Base-by-base conservation (phyloP, 2,888 invertebrate species). In the Notocelia uddmanniana region DNA sequence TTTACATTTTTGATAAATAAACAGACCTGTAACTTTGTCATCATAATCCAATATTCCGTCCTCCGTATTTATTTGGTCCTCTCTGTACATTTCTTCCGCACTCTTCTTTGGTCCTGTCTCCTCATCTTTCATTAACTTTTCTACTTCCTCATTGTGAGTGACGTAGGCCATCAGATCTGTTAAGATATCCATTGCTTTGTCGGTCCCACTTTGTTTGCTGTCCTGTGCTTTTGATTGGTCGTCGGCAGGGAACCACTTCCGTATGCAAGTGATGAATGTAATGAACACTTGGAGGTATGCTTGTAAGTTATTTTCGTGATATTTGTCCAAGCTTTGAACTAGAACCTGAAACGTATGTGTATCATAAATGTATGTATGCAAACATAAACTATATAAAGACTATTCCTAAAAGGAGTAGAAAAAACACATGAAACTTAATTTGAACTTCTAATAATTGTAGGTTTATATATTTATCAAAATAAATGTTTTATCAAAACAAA, bases 271-370 rank as follows among this genome's bases (percentile, higher is more conserved):
- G 0, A 96, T 86, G 83, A 97, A 97, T 0, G 96, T 95, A 75
- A 95, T 92, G 81, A 97, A 97, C 3, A 97, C 95, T 85, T 95
- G 95, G 57, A 97, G 85, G 82, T 96, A 97, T 0, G 95, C 94
- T 71, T 90, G 86, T 0, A 95, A 86, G 80, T 96, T 94, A 18
- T 89, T 90, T 76, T 95, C 94, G 82, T 96, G 95, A 78, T 90
- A 89, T 82, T 91, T 94, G 78, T 94, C 95, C 82, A 94, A 95
- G 79, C 95, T 95, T 83, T 95, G 95, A 50, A 94, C 83, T 75
- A 96, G 87, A 59, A 95, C 94, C 95, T 95, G 81, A 9, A 80
- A 77, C 66, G 76, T 74, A 45, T 8, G 45, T 45, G 15, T 37
- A 13, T 37, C 11, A 37, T 37, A 37, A 37, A 37, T 45, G 45